A percentile compares a stretch with the other conserved stretches of the same genome.
These are phyloP conservation scores for Ophion costatus DNA, from an alignment of 2,888 invertebrate genomes.

Conservation along the genomic window DNA sequence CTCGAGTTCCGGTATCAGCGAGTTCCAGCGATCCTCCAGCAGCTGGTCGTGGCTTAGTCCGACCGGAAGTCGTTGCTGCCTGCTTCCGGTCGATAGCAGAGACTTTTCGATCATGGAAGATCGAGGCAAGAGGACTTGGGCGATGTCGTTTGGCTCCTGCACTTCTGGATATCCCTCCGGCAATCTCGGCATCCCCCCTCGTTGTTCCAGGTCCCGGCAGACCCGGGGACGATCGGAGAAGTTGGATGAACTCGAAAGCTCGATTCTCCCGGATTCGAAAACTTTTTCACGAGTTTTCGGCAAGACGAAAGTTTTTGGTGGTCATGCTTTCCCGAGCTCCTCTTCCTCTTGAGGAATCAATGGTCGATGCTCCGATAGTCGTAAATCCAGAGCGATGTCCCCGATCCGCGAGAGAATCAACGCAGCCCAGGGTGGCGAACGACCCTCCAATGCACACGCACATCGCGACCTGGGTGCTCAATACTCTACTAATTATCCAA, in stretches of 20 bases:
- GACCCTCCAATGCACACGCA: background rate
- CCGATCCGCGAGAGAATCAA: constrained; percentile 24
- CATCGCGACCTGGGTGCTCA: constrained; percentile 31
- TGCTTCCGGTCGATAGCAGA: too few species aligned
- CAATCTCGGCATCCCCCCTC: too few species aligned
- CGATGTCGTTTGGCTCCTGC: too few species aligned
- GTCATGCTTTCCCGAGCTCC: constrained; percentile 52
- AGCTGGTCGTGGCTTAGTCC: too few species aligned
- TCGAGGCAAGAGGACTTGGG: too few species aligned
- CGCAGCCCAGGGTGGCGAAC: background rate
- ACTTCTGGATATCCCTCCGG: too few species aligned
- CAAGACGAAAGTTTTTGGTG: constrained; percentile 59
- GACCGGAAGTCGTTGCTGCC: too few species aligned
- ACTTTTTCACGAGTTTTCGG: constrained; percentile 44
- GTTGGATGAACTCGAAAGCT: constrained; percentile 41
- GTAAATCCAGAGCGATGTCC: constrained; percentile 65
- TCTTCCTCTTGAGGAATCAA: constrained; percentile 66
- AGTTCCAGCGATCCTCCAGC: too few species aligned
- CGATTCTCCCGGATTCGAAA: constrained; percentile 27
- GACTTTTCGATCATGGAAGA: too few species aligned
- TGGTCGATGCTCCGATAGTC: constrained; percentile 71
- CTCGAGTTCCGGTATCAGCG: too few species aligned
- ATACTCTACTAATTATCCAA: constrained; percentile 60
- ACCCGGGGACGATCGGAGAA: too few species aligned
- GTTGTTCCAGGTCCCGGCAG: too few species aligned